Base-by-base conservation (phyloP, 2,113 vertebrate genomes). In the Candoia aspera region DNA sequence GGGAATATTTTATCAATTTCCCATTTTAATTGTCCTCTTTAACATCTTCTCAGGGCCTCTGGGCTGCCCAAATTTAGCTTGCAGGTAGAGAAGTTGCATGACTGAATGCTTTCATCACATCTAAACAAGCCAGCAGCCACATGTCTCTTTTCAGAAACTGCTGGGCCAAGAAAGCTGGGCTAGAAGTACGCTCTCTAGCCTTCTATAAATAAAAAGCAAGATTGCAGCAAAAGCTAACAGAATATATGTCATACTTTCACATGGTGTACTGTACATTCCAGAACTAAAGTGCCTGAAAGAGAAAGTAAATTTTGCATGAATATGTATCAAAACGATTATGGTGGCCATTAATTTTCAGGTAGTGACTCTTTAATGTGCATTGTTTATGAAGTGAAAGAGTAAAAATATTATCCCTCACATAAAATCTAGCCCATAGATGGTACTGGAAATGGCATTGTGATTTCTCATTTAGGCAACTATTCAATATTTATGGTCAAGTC, bases 381-480 rank as follows among this genome's bases (percentile, higher is more conserved):
- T 8, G 17, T 86, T 55, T 57, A 29, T 54, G 85, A 17, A 86
- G 54, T 15, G 15, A 17, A 54, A 59, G 37, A 29, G 91, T 68
- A 88, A 89, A 90, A 42, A 90, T 90, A 90, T 62, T 94, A 94
- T 68, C 24, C 29, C 64, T 94, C 94, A 92, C 49, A 9, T 73
- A 90, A 95, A 96, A 93, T 96, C 95, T 95, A 96, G 95, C 94
- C 95, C 95, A 95, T 92, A 92, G 91, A 96, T 97, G 97, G 97
- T 97, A 97, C 97, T 96, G 96, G 95, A 96, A 95, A 97, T 97
- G 96, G 94, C 96, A 97, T 96, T 97, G 94, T 92, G 96, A 95
- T 96, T 97, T 97, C 97, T 95, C 95, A 96, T 93, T 95, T 95
- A 95, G 96, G 97, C 97, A 97, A 87, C 58, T 57, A 90, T 95